Evolutionary conservation across 2,113 vertebrate species (phyloP).

Genomic region (Chionis minor): DNA sequence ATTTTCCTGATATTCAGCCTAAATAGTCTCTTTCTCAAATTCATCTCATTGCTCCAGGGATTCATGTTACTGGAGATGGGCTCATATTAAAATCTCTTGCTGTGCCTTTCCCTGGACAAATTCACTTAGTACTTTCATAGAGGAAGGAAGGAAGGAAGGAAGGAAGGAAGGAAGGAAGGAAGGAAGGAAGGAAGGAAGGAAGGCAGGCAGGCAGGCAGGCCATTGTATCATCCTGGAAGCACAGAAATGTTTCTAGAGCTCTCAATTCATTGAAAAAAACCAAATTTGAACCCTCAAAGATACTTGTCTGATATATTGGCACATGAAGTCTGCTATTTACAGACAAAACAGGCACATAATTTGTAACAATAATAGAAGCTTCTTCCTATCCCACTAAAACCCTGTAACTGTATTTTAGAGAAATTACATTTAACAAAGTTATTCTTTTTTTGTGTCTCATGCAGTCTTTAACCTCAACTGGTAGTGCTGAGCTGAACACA

Average conservation of each 20-base stretch:
- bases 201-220: no score
- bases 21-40: conserved; percentile 29
- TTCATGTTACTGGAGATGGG: conserved; percentile 5
- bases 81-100: neutral
- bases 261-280: neutral
- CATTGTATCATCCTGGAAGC: neutral
- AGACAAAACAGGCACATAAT: neutral
- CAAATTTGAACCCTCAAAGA: neutral
- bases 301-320: neutral
- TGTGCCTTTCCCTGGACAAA: conserved; percentile 29
- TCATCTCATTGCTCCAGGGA: conserved; percentile 10
- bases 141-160: no score
- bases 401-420: neutral
- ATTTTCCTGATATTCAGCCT: conserved; percentile 43
- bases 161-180: no score
- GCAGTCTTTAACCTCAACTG: neutral
- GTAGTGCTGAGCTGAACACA: neutral
- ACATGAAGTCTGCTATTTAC: neutral
- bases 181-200: neutral
- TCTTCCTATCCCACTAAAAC: neutral
- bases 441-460: neutral
- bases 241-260: neutral
- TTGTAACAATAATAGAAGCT: neutral
- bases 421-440: neutral
- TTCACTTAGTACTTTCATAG: neutral